phyloP scores from a whole-genome alignment of 2,888 invertebrate genomes.

The Embidobia sp. region DNA sequence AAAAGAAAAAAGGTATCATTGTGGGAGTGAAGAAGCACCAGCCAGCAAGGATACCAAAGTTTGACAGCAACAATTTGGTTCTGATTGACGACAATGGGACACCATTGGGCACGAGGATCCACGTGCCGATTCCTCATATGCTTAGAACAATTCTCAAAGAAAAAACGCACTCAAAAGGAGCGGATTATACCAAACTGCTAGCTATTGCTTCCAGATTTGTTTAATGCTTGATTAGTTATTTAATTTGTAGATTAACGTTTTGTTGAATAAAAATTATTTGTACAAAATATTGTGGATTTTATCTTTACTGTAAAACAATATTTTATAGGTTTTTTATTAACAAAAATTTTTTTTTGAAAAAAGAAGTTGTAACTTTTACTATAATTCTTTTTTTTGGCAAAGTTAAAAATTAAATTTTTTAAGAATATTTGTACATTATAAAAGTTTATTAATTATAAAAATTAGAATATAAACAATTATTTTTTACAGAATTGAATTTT shows the following conservation, averaged over 20 bases:
- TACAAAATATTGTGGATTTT: no score
- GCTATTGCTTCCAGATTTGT: conserved; percentile 95
- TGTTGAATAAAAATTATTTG: no score
- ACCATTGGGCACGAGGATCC: conserved; percentile 96
- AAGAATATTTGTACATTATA: no score
- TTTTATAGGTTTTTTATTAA: no score
- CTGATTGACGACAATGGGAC: conserved; percentile 97
- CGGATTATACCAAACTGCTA: conserved; percentile 95
- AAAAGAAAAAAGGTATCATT: conserved; percentile 95
- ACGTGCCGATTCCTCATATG: conserved; percentile 96
- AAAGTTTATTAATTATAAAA: no score
- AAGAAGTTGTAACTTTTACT: no score
- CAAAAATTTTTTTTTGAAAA: no score
- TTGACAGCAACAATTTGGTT: conserved; percentile 97
- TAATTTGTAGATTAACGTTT: background rate
- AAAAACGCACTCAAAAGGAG: conserved; percentile 90
- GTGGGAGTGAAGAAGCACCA: conserved; percentile 94
- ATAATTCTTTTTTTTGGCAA: no score
- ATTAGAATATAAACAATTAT: no score
- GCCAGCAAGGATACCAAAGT: conserved; percentile 90
- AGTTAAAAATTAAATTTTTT: no score
- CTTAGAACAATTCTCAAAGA: conserved; percentile 92
- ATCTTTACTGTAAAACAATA: no score
- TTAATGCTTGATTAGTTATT: conserved; percentile 78
- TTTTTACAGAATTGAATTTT: no score